A percentile compares a stretch with the other conserved stretches of the same genome.
Evolutionary conservation across 2,113 vertebrate genomes (phyloP).

Genomic region (Eupsittula cactorum): DNA sequence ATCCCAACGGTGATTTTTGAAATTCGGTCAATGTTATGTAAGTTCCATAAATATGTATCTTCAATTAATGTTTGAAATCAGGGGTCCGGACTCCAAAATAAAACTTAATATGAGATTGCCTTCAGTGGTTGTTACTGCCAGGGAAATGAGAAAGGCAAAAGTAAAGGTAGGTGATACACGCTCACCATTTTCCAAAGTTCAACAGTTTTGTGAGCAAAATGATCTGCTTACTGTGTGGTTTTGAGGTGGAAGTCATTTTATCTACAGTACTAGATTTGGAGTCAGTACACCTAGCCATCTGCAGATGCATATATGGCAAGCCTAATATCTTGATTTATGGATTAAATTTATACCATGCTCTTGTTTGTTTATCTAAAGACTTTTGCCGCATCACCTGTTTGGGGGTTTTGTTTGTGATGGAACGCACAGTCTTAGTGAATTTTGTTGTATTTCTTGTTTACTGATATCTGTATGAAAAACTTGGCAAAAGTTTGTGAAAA

Average conservation of each 20-base stretch:
- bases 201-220: background rate
- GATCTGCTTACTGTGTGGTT: background rate
- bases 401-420: background rate
- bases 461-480: background rate
- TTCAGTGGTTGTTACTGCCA: background rate
- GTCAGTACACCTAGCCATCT: background rate
- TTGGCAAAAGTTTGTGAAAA: background rate
- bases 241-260: slow-evolving; percentile 6
- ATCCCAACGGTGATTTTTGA: background rate
- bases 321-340: background rate
- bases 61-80: background rate
- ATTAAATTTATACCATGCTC: background rate
- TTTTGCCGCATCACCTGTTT: background rate
- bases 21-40: background rate
- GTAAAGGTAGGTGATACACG: background rate
- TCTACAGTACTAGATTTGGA: background rate
- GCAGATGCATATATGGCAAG: background rate
- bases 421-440: background rate
- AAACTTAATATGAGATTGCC: background rate
- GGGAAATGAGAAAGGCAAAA: background rate
- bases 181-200: background rate
- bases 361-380: background rate
- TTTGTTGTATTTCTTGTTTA: background rate
- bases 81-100: background rate
- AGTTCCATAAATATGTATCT: background rate